These are phyloP conservation scores for Acanthopagrus latus DNA, from an alignment of 2,797 vertebrate species.

Conservation along the genomic window DNA sequence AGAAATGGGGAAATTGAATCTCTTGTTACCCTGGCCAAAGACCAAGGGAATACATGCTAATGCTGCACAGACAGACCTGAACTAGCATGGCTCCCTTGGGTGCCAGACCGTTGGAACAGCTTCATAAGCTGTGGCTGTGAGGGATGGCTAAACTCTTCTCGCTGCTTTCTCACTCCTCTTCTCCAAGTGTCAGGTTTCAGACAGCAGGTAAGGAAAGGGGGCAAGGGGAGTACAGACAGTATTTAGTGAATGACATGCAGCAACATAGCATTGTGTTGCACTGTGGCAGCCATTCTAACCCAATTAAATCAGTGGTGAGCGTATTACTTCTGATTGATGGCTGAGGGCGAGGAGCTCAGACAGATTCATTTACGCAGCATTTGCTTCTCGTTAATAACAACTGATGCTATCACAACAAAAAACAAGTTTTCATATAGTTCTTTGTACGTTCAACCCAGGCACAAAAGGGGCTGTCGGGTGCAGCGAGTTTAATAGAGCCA, in stretches of 20 bases:
- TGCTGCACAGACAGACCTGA: constrained; percentile 49
- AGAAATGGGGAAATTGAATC: constrained; percentile 67
- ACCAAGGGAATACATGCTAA: constrained; percentile 65
- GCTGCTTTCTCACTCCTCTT: constrained; percentile 31
- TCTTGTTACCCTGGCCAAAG: constrained; percentile 58
- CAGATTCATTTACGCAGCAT: constrained; percentile 71
- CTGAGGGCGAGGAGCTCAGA: constrained; percentile 61
- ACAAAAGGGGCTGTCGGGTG: constrained; percentile 39
- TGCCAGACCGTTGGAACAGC: constrained; percentile 49
- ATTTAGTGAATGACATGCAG: constrained; percentile 39
- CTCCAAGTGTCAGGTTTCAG: constrained; percentile 15
- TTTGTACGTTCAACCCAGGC: constrained; percentile 44
- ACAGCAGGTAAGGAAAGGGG: constrained; percentile 33
- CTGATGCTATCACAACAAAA: constrained; percentile 70
- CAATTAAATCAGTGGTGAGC: constrained; percentile 63
- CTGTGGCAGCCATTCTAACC: constrained; percentile 50
- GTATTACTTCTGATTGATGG: constrained; percentile 68
- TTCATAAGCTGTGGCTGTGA: constrained; percentile 45
- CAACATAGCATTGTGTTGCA: constrained; percentile 24
- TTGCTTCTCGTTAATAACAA: constrained; percentile 70
- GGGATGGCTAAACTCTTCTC: constrained; percentile 34
- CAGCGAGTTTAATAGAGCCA: constrained; percentile 41
- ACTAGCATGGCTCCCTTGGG: constrained; percentile 50
- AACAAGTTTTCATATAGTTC: constrained; percentile 52
- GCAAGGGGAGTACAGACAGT: constrained; percentile 20